Conservation (phyloP, 2,888 invertebrate species). For the Imbricaverruca yamaguchii region DNA sequence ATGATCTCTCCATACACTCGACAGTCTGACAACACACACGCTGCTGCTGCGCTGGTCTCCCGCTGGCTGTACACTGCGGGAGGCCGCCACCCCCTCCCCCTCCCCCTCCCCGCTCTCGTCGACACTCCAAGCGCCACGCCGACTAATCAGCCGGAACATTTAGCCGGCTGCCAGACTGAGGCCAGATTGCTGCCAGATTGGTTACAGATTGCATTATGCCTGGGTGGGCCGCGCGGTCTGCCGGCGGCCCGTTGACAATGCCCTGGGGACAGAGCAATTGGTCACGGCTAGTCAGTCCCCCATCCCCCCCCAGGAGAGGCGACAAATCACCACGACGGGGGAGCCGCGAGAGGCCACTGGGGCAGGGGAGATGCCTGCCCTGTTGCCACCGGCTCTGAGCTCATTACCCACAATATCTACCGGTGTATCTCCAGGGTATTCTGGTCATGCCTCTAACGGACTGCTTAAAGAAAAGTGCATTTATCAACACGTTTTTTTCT, state of each 20-base stretch:
- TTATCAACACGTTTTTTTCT: too few relatives aligned
- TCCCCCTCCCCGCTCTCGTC: neutral
- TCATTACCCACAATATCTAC: too few relatives aligned
- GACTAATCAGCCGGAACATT: neutral
- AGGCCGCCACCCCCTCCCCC: too few relatives aligned
- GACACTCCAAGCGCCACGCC: neutral
- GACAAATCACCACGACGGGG: too few relatives aligned
- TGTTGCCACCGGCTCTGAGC: too few relatives aligned
- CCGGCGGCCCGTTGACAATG: neutral
- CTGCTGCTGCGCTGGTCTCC: too few relatives aligned
- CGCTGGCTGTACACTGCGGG: too few relatives aligned
- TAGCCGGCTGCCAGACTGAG: neutral
- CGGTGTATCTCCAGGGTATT: too few relatives aligned
- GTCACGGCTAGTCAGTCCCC: neutral
- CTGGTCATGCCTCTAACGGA: too few relatives aligned
- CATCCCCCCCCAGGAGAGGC: neutral
- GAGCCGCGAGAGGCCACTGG: neutral
- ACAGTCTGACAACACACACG: too few relatives aligned
- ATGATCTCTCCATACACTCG: too few relatives aligned
- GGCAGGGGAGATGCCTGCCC: neutral
- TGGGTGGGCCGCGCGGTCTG: neutral
- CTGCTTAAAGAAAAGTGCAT: too few relatives aligned
- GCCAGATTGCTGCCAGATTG: neutral
- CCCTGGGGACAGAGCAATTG: neutral
- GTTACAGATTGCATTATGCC: slow-evolving; percentile 3